These are phyloP conservation scores for Bos javanicus DNA, from an alignment of 2,113 vertebrate species.

Conservation along the genomic window DNA sequence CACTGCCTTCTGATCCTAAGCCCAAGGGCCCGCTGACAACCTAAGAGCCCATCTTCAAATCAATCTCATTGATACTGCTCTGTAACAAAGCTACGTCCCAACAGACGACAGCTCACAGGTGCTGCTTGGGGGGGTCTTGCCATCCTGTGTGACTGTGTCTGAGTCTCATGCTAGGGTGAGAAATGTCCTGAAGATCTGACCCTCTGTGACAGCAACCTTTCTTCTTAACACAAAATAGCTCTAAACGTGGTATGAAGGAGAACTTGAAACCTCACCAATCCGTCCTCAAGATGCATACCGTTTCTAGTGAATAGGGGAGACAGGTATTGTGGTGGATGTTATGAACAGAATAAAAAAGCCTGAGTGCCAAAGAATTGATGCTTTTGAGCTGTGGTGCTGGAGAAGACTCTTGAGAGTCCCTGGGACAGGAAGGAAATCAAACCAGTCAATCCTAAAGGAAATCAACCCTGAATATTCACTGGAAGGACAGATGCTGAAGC, in stretches of 20 bases:
- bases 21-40: neutral
- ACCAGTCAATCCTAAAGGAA: neutral
- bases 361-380: neutral
- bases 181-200: neutral
- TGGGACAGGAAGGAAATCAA: neutral
- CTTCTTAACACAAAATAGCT: neutral
- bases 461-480: neutral
- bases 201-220: neutral
- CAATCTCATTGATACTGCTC: constrained; percentile 3
- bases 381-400: neutral
- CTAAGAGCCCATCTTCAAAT: constrained; percentile 26
- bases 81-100: constrained; percentile 19
- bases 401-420: neutral
- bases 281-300: neutral
- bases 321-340: neutral
- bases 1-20: constrained; percentile 17
- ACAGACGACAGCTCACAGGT: neutral
- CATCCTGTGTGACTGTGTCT: neutral
- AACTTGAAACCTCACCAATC: neutral
- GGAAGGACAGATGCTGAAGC: neutral
- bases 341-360: neutral
- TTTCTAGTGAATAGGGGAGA: neutral
- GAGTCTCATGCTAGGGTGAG: neutral
- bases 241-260: neutral
- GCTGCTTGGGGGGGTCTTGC: neutral